Percentiles rank a stretch among this genome's conserved stretches.
phyloP scores from a whole-genome alignment of 2,113 vertebrate species.

The Tursiops truncatus region DNA sequence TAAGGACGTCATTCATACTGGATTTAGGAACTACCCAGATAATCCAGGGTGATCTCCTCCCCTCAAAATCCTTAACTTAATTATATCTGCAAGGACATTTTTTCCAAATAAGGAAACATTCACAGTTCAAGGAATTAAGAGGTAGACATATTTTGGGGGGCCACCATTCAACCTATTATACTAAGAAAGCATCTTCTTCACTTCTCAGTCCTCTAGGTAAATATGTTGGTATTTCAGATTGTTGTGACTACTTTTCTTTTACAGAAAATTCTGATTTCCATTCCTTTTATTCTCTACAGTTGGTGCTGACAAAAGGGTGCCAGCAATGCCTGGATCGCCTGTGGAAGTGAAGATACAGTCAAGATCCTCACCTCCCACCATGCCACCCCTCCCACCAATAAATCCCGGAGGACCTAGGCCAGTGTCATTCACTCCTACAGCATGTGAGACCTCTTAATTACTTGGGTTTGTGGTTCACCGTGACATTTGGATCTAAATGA shows the following conservation, averaged over 20 bases:
- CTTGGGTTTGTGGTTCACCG: conserved; percentile 31
- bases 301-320: conserved; percentile 95
- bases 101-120: neutral
- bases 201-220: conserved; percentile 30
- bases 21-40: neutral
- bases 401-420: conserved; percentile 94
- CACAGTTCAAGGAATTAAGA: neutral
- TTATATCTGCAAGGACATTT: neutral
- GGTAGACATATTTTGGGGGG: neutral
- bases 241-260: conserved; percentile 39
- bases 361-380: conserved; percentile 94
- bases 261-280: conserved; percentile 15
- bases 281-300: conserved; percentile 83
- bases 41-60: neutral
- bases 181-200: neutral
- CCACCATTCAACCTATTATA: neutral
- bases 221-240: conserved; percentile 39
- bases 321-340: conserved; percentile 98
- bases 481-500: conserved; percentile 1
- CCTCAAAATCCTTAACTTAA: neutral
- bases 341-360: conserved; percentile 98
- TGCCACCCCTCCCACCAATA: conserved; percentile 96
- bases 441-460: conserved; percentile 86
- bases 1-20: neutral
- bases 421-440: conserved; percentile 93